Conservation (phyloP, 2,113 vertebrate genomes). For the Drymodes brunneopygia region DNA sequence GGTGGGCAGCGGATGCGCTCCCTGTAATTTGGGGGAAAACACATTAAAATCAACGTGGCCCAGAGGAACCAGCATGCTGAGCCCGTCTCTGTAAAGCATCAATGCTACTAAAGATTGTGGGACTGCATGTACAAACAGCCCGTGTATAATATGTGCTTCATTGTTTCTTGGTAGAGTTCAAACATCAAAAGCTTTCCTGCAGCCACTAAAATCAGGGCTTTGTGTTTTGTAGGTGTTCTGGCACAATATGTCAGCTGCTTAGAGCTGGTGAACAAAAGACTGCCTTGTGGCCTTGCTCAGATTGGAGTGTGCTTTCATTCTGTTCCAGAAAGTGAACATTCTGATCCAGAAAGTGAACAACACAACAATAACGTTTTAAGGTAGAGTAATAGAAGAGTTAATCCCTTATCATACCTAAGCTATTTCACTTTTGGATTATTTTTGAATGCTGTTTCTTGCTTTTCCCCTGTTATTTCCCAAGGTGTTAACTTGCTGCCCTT, state of each 20-base stretch:
- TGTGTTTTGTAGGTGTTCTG: slow-evolving; percentile 79
- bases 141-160: rapidly evolving
- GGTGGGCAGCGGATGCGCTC: rapidly evolving
- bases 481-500: slow-evolving; percentile 63
- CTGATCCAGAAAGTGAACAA: slow-evolving; percentile 5
- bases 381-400: slow-evolving; percentile 23
- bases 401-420: neutral
- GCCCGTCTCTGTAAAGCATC: neutral
- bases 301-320: slow-evolving; percentile 84
- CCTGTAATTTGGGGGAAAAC: too few relatives aligned
- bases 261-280: slow-evolving; percentile 82
- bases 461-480: slow-evolving; percentile 48
- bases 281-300: slow-evolving; percentile 90
- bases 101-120: neutral
- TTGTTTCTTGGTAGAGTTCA: neutral
- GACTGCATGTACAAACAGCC: rapidly evolving
- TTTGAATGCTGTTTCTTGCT: slow-evolving; percentile 30
- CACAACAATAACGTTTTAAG: neutral
- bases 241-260: slow-evolving; percentile 78
- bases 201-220: neutral
- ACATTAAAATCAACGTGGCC: neutral
- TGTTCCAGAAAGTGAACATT: neutral
- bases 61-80: neutral
- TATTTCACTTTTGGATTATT: neutral
- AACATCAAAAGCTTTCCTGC: neutral